Conservation (phyloP, 2,888 invertebrate genomes). For the Conistra vaccinii region DNA sequence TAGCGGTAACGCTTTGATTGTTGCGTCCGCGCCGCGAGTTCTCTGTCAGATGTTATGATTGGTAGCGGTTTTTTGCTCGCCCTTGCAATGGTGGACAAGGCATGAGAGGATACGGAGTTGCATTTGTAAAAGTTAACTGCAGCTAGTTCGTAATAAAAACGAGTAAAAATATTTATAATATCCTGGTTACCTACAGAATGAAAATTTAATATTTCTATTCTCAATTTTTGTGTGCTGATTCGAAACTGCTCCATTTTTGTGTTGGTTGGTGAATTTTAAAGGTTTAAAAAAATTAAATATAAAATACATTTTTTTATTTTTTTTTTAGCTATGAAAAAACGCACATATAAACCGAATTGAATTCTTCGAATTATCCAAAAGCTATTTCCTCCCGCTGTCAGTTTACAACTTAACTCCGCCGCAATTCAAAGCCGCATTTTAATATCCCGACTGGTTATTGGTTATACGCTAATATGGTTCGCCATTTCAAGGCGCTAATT, state of each 20-base stretch:
- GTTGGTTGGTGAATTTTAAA: too few relatives aligned
- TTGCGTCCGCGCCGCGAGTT: constrained; percentile 72
- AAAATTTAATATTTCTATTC: background rate
- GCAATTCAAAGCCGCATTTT: constrained; percentile 60
- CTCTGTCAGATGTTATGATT: constrained; percentile 78
- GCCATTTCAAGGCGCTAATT: constrained; percentile 70
- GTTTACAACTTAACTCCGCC: constrained; percentile 16
- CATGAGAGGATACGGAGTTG: background rate
- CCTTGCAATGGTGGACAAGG: constrained; percentile 28
- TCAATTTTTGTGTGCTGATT: too few relatives aligned
- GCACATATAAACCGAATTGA: too few relatives aligned
- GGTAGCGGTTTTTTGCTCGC: constrained; percentile 72
- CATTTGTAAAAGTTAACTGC: background rate
- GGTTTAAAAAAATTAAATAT: too few relatives aligned
- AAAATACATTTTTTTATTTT: too few relatives aligned
- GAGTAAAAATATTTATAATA: background rate
- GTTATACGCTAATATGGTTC: constrained; percentile 70
- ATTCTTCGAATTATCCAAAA: too few relatives aligned
- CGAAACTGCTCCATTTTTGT: too few relatives aligned
- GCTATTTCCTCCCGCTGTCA: constrained; percentile 28
- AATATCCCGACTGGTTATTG: constrained; percentile 70
- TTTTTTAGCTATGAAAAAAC: too few relatives aligned
- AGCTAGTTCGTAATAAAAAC: background rate
- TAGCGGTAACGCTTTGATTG: constrained; percentile 71
- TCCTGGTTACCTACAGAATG: background rate